Conservation (phyloP, 2,888 invertebrate species). For the Zaprionus lineosus region DNA sequence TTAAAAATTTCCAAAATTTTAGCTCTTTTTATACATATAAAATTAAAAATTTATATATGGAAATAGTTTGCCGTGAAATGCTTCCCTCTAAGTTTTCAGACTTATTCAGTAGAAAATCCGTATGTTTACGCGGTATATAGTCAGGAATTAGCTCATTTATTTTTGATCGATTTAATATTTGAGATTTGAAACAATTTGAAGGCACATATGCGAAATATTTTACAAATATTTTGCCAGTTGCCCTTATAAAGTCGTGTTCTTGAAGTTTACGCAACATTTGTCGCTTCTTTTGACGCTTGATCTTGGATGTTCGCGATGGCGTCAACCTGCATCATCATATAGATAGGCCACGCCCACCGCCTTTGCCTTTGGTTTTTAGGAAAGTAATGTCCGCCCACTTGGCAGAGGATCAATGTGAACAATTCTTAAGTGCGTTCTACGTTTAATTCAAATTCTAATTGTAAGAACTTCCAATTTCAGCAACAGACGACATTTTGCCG, state of each 20-base stretch:
- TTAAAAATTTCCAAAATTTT: no score
- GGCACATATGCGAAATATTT: conserved; percentile 37
- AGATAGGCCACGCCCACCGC: conserved; percentile 11
- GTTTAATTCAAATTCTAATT: conserved; percentile 56
- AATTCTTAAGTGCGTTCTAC: conserved; percentile 46
- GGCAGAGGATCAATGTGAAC: conserved; percentile 37
- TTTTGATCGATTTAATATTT: no score
- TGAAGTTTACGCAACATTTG: conserved; percentile 77
- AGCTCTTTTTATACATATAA: no score
- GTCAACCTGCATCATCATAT: conserved; percentile 59
- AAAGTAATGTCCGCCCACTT: conserved; percentile 43
- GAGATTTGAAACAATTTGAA: conserved; percentile 10
- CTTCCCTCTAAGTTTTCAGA: no score
- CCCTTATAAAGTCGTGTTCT: conserved; percentile 61
- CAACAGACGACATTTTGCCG: conserved; percentile 55
- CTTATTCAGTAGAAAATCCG: no score
- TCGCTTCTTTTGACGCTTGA: conserved; percentile 67
- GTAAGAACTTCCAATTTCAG: conserved; percentile 75
- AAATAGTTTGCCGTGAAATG: no score
- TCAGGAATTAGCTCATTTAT: no score
- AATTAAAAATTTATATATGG: no score
- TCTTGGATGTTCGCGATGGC: conserved; percentile 62
- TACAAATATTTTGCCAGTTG: conserved; percentile 32
- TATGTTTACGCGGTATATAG: no score
- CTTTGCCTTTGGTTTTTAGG: no score